phyloP scores from a whole-genome alignment of 2,797 vertebrate genomes.

The Otus scops region DNA sequence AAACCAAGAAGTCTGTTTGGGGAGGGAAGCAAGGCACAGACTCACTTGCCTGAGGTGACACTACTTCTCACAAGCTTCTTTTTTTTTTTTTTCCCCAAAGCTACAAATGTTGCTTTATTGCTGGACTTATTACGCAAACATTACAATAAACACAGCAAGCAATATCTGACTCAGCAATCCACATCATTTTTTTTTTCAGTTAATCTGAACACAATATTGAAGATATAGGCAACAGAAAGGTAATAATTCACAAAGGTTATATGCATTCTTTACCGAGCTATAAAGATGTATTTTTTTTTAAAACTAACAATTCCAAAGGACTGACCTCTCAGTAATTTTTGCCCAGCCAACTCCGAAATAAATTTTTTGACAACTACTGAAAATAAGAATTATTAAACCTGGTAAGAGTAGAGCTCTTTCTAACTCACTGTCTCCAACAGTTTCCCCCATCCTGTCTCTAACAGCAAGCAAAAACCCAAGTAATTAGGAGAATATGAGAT shows the following conservation, averaged over 20 bases:
- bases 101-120: not conserved
- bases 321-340: not conserved
- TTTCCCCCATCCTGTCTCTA: not conserved
- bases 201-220: not conserved
- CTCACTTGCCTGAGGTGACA: not conserved
- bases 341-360: not conserved
- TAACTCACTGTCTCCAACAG: not conserved
- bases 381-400: not conserved
- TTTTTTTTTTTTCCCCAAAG: rapidly evolving
- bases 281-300: not conserved
- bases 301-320: not conserved
- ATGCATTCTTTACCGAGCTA: not conserved
- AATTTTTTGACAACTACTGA: not conserved
- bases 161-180: not conserved
- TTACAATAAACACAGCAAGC: not conserved
- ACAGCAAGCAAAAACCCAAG: not conserved
- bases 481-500: not conserved
- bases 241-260: not conserved
- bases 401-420: not conserved
- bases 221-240: not conserved
- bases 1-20: not conserved
- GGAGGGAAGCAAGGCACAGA: not conserved
- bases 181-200: not conserved
- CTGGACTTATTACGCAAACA: not conserved
- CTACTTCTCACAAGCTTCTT: not conserved